phyloP scores from a whole-genome alignment of 2,113 vertebrate species.

The Xiphorhynchus elegans region DNA sequence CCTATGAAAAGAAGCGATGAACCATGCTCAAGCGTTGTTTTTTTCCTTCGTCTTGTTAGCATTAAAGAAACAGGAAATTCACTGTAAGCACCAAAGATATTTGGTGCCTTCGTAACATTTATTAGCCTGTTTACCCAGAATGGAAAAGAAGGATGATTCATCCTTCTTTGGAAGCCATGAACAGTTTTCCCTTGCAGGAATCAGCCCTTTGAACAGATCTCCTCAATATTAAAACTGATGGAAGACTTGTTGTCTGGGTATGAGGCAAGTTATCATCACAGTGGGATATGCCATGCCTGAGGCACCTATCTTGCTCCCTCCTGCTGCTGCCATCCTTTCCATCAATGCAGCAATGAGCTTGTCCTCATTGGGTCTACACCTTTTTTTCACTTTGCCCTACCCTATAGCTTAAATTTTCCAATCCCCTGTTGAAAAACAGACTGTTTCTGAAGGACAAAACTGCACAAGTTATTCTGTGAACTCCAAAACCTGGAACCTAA shows the following conservation, averaged over 20 bases:
- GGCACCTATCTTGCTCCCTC: not conserved
- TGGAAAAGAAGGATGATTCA: not conserved
- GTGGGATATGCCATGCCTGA: not conserved
- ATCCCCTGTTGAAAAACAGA: not conserved
- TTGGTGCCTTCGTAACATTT: not conserved
- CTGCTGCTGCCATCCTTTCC: not conserved
- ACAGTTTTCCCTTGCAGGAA: not conserved
- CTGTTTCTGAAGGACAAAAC: not conserved
- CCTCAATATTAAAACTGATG: not conserved
- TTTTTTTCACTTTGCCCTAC: not conserved
- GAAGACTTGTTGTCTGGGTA: not conserved
- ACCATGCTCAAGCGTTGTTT: not conserved
- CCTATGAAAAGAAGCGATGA: not conserved
- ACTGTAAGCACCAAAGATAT: not conserved
- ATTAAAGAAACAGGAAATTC: not conserved
- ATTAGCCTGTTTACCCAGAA: not conserved
- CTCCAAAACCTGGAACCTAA: not conserved
- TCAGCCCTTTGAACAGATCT: not conserved
- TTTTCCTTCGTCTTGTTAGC: not conserved
- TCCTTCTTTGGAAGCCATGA: not conserved
- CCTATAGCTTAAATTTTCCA: not conserved
- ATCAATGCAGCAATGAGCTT: not conserved
- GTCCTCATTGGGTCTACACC: not conserved
- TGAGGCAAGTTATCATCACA: not conserved
- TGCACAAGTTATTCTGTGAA: not conserved